Evolutionary conservation across 2,113 vertebrate genomes (phyloP), one percentile per base, ranked within the genome.

Genomic region (Gadus macrocephalus): DNA sequence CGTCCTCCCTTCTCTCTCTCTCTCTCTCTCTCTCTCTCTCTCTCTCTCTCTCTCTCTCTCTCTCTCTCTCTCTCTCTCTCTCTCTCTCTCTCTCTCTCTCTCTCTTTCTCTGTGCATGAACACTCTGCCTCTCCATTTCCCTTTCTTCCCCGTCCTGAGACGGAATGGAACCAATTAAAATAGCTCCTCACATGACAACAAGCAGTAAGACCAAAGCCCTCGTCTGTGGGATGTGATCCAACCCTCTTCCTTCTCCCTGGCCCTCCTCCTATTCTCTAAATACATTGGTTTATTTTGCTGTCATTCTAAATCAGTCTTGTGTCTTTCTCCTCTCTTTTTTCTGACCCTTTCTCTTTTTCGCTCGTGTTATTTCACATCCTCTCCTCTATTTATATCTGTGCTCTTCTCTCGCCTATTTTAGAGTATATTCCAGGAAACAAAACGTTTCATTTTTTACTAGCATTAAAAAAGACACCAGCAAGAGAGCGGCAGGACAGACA

Each of bases 111-210:
- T 38, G 5, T 15, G 8, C 17, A 14, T n/a, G n/a, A n/a, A n/a
- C 28, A 42, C 22, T 38, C 31, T 62, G 12, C 9, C 35, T 12
- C 17, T 38, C 58, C n/a, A 27, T 42, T 17, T 28, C 62, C 22
- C 38, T 9, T 55, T 16, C 22, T 42, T 19, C 12, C 31, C 69
- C 12, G 49, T 70, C 69, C 62, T n/a, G 42, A 64, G 62, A 56
- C 64, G 64, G 69, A 64, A 56, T 71, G 64, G 69, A 64, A 64
- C 61, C 38, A 19, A 12, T 64, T 64, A 64, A 71, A 71, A 71
- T 71, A 64, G 55, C 69, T 27, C 53, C 25, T 69, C 58, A 59
- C 38, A 71, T 56, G 61, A 63, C 35, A 28, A 35, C 14, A 20
- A 27, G 38, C 68, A 27, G 60, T 64, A 60, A 53, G 22, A 62